Evolutionary conservation across 2,113 vertebrate species (phyloP), one percentile per base, ranked within the genome.

Genomic region (Centropus bengalensis): DNA sequence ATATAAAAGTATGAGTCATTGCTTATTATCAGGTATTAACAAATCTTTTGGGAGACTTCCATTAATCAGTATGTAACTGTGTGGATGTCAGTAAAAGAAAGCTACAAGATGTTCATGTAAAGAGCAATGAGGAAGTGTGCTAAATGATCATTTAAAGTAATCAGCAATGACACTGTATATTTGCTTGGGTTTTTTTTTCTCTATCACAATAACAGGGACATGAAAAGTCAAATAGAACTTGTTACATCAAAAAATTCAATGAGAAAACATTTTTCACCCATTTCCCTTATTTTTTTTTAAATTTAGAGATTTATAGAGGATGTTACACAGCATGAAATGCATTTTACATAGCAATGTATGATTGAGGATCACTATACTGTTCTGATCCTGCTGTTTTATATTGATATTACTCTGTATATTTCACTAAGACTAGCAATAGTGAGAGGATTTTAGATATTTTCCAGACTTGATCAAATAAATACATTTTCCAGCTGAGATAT

Each of bases 261-360:
- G 5, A 68, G 26, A 56, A 84, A 19, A 26, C 14, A 28, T 54
- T 69, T 82, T 80, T n/a, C 4, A 92, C 15, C 14, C 1, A 44
- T 55, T 91, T 94, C 73, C 11, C 26, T n/a, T 28, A 51, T 45
- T 71, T 22, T 63, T 86, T 78, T 60, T 82, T 62, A 59, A 93
- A 75, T 69, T 59, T 52, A 66, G 55, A 82, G 87, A 91, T 91
- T 90, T 94, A 84, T 74, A 77, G n/a, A 84, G 30, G 8, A 8
- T 60, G 49, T 91, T 93, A 77, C 30, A 88, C 86, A 93, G 89
- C 45, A 92, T 95, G 76, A 80, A 91, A 42, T 67, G 10, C 18
- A 88, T 96, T 96, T 96, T 96, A 51, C 68, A 90, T 91, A 58
- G 24, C 42, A 93, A 52, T 76, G 8, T 84, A 69, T 93, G 85